Base-by-base conservation (phyloP, 1,140 invertebrate genomes). In the Meloidogyne floridensis region DNA sequence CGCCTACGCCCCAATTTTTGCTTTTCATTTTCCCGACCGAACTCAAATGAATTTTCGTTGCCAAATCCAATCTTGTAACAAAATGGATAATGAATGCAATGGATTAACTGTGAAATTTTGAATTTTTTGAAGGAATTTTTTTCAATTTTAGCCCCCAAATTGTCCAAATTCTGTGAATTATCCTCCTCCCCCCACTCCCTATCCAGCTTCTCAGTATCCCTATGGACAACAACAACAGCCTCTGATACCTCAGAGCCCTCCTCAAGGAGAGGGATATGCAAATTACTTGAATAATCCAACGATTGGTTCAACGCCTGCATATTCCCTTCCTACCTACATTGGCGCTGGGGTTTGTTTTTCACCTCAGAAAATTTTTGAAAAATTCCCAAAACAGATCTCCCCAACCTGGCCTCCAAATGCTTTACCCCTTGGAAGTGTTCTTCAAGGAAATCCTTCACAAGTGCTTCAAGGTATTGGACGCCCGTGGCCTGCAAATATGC, bases 21-120 rank as follows among this genome's bases (percentile, higher is more conserved):
- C 86, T 15, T 87, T 83, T 80, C 86, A 81, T 3, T 88, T 88
- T 80, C 86, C 87, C 3, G 86, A 87, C 32, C 76, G 87, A 18
- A 43, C 77, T 20, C 82, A 84, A 3, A 69, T 88, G 75, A 83
- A 85, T 32, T 87, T 86, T 75, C 84, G 80, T 13, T 87, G 86
- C 56, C 84, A 87, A 74, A 87, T 87, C 20, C 82, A 87, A 65
- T 54, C 83, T 2, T 87, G 86, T 83, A 85, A 81, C 70, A 86
- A 86, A 54, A 15, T 43, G 11, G 85, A 87, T 32, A 77, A 84
- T 32, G 86, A 87, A 56, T 87, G 86, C 80, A 56, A 73, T 59
- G 86, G 87, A 54, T 59, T 87, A 8, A 85, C 86, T n/a, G 86
- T 85, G 6, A n/a, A 42, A 43, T 20, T 20, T 32, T n/a, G 7